phyloP scores from a whole-genome alignment of 2,113 vertebrate genomes.

The Proterorhinus semilunaris region DNA sequence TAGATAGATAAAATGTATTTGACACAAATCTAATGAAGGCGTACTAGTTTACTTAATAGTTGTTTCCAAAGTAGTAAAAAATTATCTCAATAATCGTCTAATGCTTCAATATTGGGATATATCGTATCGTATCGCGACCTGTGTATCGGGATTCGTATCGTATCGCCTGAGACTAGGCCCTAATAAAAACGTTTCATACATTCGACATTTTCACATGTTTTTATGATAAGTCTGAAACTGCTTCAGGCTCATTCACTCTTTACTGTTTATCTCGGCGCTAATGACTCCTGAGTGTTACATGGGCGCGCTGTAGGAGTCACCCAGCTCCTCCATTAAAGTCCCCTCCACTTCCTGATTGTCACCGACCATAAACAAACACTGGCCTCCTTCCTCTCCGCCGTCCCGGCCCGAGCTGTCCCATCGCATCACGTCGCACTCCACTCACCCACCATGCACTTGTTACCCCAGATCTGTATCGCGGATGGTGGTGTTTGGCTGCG shows the following conservation, averaged over 20 bases:
- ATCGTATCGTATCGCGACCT: too few species aligned
- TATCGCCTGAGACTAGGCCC: too few species aligned
- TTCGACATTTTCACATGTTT: not conserved
- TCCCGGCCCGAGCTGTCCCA: constrained; percentile 5
- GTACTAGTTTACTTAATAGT: too few species aligned
- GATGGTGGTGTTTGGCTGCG: constrained; percentile 33
- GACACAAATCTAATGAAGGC: too few species aligned
- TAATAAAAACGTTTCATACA: not conserved
- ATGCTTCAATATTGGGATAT: too few species aligned
- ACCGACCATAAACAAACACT: constrained; percentile 3
- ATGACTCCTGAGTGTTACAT: not conserved
- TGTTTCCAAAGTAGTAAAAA: too few species aligned
- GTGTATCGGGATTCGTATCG: too few species aligned
- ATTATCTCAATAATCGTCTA: too few species aligned
- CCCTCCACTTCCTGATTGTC: constrained; percentile 3
- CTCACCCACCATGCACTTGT: constrained; percentile 49
- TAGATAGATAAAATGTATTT: too few species aligned
- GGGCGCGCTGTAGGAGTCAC: not conserved
- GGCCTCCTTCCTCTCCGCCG: constrained; percentile 1
- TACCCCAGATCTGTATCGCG: constrained; percentile 59
- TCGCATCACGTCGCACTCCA: constrained; percentile 34
- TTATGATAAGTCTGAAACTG: not conserved
- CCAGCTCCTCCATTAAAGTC: not conserved
- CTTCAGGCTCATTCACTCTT: not conserved
- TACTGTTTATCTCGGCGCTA: not conserved